These are phyloP conservation scores for Dolichoris vasculosae DNA, from an alignment of 1,140 invertebrate genomes.

Conservation along the genomic window DNA sequence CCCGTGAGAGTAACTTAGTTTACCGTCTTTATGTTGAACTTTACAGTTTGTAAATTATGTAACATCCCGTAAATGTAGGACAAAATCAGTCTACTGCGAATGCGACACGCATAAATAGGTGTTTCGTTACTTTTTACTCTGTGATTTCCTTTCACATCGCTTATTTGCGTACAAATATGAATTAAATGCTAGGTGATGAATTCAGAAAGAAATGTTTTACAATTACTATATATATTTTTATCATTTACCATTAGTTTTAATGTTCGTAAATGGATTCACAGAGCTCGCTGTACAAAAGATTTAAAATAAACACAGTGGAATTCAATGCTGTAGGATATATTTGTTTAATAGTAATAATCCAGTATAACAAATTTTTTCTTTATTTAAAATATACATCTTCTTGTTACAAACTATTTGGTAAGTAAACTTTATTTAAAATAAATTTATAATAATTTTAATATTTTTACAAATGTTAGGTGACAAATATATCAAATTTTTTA, in stretches of 20 bases:
- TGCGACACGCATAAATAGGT: constrained; percentile 61
- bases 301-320: constrained; percentile 65
- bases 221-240: constrained; percentile 62
- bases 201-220: constrained; percentile 60
- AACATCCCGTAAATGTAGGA: constrained; percentile 51
- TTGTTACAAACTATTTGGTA: constrained; percentile 4
- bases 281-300: constrained; percentile 68
- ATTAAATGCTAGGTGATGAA: constrained; percentile 59
- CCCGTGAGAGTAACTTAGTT: constrained; percentile 56
- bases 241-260: constrained; percentile 62
- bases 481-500: not conserved
- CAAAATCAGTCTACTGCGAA: constrained; percentile 54
- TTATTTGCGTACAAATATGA: constrained; percentile 60
- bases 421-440: constrained; percentile 21
- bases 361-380: constrained; percentile 12
- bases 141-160: constrained; percentile 61
- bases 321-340: constrained; percentile 53
- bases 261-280: constrained; percentile 61
- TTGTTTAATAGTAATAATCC: constrained; percentile 34
- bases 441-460: not conserved
- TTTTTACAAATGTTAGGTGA: not conserved
- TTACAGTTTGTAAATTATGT: constrained; percentile 53
- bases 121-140: constrained; percentile 65
- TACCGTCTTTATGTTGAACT: constrained; percentile 57
- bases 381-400: not conserved